Base-by-base conservation (phyloP, 1,140 invertebrate genomes). In the Solenopsis fugax region DNA sequence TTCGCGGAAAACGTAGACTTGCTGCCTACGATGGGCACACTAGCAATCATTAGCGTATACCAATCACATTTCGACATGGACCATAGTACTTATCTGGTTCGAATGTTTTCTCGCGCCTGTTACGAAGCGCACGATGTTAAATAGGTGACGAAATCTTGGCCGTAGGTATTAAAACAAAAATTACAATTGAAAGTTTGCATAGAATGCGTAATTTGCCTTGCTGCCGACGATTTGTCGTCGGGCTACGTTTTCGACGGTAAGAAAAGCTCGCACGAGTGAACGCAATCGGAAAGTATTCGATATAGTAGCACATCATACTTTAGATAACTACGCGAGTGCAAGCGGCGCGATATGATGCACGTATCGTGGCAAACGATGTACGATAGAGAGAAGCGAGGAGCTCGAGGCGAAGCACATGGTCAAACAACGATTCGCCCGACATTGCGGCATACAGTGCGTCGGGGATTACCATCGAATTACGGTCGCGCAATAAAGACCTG, bases 401-500 rank as follows among this genome's bases (percentile, higher is more conserved):
- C n/a, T 69, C 21, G 6, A 58, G 13, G 34, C 37, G 24, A 48
- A 18, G 65, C 67, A 73, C 18, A 62, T 64, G 67, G 13, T 77
- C 18, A 24, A 77, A 87, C 84, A 89, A 90, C 88, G 69, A 87
- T 84, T 58, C 24, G 41, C 56, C 58, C 85, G 82, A 87, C 62
- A 50, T 60, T 76, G 85, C 54, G 60, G 29, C 5, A 21, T 58
- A 45, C n/a, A n/a, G n/a, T n/a, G 52, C n/a, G 41, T 85, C 73
- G 60, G 37, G 29, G 41, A 71, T 54, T 29, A 89, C 58, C 88
- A 89, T 89, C 88, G 88, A 90, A 80, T 84, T 71, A 86, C 58
- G 67, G 54, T 84, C 77, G 69, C 52, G 48, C 34, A 24, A 52
- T 56, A 69, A 85, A 60, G 58, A 89, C 41, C 88, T 85, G 85